These are phyloP conservation scores for Centrocercus urophasianus DNA, from an alignment of 2,113 vertebrate species.

Conservation along the genomic window DNA sequence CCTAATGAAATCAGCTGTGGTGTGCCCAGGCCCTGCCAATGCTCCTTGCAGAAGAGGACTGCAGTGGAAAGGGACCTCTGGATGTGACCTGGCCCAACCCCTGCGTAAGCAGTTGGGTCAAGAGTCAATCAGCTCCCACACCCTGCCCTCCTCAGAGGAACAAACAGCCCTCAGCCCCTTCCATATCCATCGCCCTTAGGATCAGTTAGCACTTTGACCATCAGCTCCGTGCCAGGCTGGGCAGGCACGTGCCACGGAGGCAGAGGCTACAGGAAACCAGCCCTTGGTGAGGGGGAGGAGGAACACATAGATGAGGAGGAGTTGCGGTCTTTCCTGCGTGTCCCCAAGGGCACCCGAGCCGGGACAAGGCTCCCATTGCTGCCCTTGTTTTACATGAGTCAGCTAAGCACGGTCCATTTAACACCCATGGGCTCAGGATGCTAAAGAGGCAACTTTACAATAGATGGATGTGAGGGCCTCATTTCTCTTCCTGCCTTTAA, in stretches of 20 bases:
- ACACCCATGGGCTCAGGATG: slow-evolving; percentile 68
- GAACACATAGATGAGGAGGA: not conserved
- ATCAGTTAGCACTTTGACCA: not conserved
- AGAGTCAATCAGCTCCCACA: not conserved
- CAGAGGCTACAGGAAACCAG: not conserved
- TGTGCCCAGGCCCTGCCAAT: not conserved
- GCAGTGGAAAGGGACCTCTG: not conserved
- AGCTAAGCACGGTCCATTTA: slow-evolving; percentile 50
- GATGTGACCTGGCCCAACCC: not conserved
- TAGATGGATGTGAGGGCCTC: slow-evolving; percentile 72
- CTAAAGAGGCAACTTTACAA: slow-evolving; percentile 74
- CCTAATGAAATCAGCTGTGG: not conserved
- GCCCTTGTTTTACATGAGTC: slow-evolving; percentile 69
- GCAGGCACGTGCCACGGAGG: not conserved
- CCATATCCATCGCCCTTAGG: fast-evolving
- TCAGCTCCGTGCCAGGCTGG: not conserved
- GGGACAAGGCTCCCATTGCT: not conserved
- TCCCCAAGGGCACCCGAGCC: slow-evolving; percentile 37
- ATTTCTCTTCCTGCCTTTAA: slow-evolving; percentile 70
- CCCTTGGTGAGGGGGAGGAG: not conserved
- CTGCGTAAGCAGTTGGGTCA: not conserved
- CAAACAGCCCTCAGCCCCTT: not conserved
- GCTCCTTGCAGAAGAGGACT: not conserved
- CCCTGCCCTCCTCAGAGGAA: not conserved
- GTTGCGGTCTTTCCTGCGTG: not conserved